Conservation (phyloP, 2,113 vertebrate species). For the Scartelaos histophorus region DNA sequence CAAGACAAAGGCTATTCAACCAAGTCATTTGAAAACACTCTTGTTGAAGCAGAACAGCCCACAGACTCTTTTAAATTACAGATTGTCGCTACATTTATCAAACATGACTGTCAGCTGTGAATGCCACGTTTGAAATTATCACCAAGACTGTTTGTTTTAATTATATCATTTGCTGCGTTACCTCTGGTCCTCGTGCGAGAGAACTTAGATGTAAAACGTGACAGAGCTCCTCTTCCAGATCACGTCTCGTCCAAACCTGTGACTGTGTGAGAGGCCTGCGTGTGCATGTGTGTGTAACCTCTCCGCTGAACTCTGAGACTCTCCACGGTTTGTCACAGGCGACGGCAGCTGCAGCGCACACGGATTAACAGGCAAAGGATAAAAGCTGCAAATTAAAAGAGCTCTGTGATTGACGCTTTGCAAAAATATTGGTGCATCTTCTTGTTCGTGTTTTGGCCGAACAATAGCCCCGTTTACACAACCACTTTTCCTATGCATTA, state of each 20-base stretch:
- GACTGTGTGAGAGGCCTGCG: background rate
- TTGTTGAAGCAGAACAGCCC: background rate
- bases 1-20: background rate
- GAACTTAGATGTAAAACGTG: background rate
- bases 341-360: constrained; percentile 44
- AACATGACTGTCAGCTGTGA: background rate
- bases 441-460: constrained; percentile 5
- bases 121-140: background rate
- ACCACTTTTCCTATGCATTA: constrained; percentile 2
- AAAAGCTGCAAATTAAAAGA: constrained; percentile 59
- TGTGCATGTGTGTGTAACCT: background rate
- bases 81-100: background rate
- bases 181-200: background rate
- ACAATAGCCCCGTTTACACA: constrained; percentile 39
- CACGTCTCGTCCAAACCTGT: background rate
- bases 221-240: background rate
- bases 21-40: background rate
- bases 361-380: constrained; percentile 55
- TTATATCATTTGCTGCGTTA: background rate
- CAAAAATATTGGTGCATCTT: constrained; percentile 14
- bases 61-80: background rate
- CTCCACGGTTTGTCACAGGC: constrained; percentile 12
- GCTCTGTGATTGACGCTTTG: constrained; percentile 53
- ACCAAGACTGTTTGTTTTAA: background rate
- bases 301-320: background rate